phyloP scores from a whole-genome alignment of 2,797 vertebrate genomes.

The Rhinella marina region DNA sequence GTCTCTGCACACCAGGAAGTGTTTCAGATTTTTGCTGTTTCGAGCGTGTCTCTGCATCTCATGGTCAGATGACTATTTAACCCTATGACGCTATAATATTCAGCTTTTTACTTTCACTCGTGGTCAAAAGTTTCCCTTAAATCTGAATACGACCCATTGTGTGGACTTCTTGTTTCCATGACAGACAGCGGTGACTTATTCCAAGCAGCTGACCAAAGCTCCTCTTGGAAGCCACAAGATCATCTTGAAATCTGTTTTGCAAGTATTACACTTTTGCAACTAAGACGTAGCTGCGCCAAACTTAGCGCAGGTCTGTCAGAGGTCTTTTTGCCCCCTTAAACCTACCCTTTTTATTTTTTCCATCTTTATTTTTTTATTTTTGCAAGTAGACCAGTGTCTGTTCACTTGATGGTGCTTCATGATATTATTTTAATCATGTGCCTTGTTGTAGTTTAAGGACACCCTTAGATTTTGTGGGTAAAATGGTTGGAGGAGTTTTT shows the following conservation, averaged over 20 bases:
- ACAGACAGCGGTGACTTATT: background rate
- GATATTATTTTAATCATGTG: background rate
- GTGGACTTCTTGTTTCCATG: conserved; percentile 3
- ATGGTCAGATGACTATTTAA: conserved; percentile 71
- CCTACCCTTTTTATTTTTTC: background rate
- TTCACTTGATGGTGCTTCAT: background rate
- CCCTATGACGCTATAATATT: background rate
- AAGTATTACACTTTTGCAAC: background rate
- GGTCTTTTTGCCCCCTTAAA: conserved; percentile 39
- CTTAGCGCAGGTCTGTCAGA: conserved; percentile 12
- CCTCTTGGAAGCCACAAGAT: background rate
- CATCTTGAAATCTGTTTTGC: background rate
- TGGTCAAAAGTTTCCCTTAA: background rate
- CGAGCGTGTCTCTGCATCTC: conserved; percentile 68
- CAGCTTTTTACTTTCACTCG: background rate
- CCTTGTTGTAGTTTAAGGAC: background rate
- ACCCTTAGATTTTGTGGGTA: too few relatives aligned
- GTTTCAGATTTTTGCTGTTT: conserved; percentile 24
- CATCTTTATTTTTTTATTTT: background rate
- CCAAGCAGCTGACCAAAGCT: background rate
- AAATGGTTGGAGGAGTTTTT: conserved; percentile 64
- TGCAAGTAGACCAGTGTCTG: background rate
- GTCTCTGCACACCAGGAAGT: conserved; percentile 8
- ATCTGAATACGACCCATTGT: background rate
- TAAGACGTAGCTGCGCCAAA: background rate